Percentiles rank a stretch among this genome's conserved stretches.
Conservation (phyloP, 2,113 vertebrate genomes). For the Sturnus vulgaris region DNA sequence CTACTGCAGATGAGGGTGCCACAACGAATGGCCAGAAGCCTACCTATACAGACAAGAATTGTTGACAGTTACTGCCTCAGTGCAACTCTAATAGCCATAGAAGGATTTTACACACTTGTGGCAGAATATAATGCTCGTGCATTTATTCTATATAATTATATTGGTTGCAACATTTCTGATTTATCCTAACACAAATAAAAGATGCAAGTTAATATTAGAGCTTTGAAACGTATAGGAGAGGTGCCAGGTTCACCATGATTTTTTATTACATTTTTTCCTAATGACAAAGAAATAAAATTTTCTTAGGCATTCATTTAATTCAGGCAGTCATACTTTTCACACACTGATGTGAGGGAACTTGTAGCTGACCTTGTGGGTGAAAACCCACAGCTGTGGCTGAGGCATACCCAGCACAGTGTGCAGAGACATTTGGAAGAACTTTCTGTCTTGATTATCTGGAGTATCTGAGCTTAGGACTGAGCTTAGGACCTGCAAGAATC, state of each 20-base stretch:
- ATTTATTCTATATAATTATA: background rate
- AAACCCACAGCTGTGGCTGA: background rate
- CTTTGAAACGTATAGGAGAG: background rate
- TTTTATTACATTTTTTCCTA: background rate
- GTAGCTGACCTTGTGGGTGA: background rate
- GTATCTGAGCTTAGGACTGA: background rate
- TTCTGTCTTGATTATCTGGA: background rate
- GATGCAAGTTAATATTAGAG: background rate
- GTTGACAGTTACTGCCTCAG: background rate
- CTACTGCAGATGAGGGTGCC: background rate
- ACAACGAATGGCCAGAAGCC: accelerated
- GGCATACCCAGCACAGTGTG: background rate
- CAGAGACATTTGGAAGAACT: background rate
- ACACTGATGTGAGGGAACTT: background rate
- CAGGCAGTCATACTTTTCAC: background rate
- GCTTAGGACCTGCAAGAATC: background rate
- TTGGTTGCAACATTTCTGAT: background rate
- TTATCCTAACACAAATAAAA: background rate
- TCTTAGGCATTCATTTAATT: background rate
- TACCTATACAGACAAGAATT: background rate
- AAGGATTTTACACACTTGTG: background rate
- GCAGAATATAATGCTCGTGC: background rate
- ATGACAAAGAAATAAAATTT: background rate
- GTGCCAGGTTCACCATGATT: background rate
- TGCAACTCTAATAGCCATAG: background rate